phyloP scores from a whole-genome alignment of 2,113 vertebrate species.

The Eulemur rufifrons region DNA sequence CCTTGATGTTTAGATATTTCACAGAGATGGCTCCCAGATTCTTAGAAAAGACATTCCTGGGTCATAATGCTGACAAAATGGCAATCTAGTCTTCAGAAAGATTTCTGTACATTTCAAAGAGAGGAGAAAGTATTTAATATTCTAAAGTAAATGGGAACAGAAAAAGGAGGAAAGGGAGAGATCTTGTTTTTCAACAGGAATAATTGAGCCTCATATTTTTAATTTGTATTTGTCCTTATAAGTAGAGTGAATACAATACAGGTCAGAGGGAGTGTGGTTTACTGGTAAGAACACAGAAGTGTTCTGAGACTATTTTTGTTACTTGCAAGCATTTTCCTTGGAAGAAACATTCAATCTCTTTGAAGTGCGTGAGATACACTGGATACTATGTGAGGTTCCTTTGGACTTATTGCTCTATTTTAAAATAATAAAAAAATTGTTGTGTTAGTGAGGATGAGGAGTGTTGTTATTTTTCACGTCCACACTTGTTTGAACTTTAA shows the following conservation, averaged over 20 bases:
- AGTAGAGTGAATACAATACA: not conserved
- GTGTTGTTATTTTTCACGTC: constrained; percentile 30
- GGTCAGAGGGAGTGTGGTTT: not conserved
- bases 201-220: not conserved
- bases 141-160: not conserved
- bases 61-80: not conserved
- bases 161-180: not conserved
- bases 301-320: not conserved
- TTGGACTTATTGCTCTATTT: constrained; percentile 45
- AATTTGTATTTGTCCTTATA: not conserved
- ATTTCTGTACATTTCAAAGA: not conserved
- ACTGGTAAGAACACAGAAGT: not conserved
- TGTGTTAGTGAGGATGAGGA: not conserved
- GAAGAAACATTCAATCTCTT: not conserved
- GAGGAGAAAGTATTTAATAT: not conserved
- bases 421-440: constrained; percentile 49
- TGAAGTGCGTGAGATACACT: not conserved
- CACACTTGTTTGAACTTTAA: constrained; percentile 49
- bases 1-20: not conserved
- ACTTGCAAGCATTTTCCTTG: not conserved
- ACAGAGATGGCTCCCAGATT: not conserved
- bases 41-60: not conserved
- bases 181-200: not conserved
- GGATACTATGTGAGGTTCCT: not conserved
- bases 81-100: not conserved